These are phyloP conservation scores for Oriolus oriolus DNA, from an alignment of 2,113 vertebrate genomes.

Conservation along the genomic window DNA sequence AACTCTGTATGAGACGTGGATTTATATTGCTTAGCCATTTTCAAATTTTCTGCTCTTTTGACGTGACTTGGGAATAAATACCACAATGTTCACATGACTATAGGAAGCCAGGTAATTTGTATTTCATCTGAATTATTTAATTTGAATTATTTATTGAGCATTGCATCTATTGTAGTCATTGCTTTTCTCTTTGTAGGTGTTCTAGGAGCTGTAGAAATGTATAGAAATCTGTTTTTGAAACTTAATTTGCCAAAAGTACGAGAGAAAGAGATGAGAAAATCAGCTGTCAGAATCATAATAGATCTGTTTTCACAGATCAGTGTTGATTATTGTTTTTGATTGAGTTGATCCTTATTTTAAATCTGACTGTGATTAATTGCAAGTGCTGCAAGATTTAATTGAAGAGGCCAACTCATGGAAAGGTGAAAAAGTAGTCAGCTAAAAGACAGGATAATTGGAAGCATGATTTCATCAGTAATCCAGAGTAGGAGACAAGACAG, in stretches of 20 bases:
- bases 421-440: not conserved
- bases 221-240: not conserved
- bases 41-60: not conserved
- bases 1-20: not conserved
- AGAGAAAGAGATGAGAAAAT: not conserved
- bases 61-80: not conserved
- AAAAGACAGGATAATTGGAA: not conserved
- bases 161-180: not conserved
- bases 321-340: not conserved
- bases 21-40: not conserved
- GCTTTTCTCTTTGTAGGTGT: not conserved
- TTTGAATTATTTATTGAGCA: not conserved
- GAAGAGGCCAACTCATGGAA: not conserved
- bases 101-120: not conserved
- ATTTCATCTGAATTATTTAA: not conserved
- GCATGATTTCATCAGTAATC: not conserved
- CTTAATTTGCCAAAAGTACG: not conserved
- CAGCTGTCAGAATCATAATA: not conserved
- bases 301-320: not conserved
- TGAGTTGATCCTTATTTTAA: not conserved
- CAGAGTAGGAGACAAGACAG: not conserved
- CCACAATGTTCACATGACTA: not conserved
- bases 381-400: not conserved
- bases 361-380: not conserved
- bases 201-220: not conserved